Percentiles rank a stretch among this genome's conserved stretches.
phyloP scores from a whole-genome alignment of 2,113 vertebrate species.

The Galeopterus variegatus region DNA sequence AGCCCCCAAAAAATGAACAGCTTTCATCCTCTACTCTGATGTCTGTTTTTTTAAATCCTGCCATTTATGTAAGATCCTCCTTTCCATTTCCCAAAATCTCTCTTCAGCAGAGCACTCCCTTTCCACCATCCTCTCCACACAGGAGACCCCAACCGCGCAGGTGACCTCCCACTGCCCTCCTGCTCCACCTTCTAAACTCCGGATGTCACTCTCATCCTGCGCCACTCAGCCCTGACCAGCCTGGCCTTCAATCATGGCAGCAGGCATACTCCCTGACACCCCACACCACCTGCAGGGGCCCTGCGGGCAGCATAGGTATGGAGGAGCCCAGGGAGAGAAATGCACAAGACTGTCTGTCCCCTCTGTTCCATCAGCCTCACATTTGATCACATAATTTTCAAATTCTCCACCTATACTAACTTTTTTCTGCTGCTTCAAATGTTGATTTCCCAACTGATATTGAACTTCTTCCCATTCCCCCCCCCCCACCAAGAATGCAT shows the following conservation, averaged over 20 bases:
- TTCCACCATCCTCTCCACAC: neutral
- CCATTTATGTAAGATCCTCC: neutral
- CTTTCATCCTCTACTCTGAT: neutral
- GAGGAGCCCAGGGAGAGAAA: neutral
- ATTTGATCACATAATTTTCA: neutral
- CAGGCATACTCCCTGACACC: neutral
- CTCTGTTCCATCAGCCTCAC: neutral
- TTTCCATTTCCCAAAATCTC: neutral
- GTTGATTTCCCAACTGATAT: neutral
- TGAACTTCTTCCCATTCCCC: neutral
- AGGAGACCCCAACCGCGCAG: fast-evolving
- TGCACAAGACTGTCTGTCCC: fast-evolving
- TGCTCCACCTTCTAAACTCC: neutral
- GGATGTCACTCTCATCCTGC: fast-evolving
- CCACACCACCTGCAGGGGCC: neutral
- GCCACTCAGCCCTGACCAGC: neutral
- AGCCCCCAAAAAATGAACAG: neutral
- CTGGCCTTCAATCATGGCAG: neutral
- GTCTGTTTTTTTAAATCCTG: neutral
- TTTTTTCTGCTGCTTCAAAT: neutral
- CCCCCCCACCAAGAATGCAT: neutral
- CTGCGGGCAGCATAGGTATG: neutral
- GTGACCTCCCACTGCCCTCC: neutral
- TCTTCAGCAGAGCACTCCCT: neutral
- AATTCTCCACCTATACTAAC: neutral